Conservation (phyloP, 30 jellyfish, hydroid and myxozoan genomes). For the Hydractinia echinata region DNA sequence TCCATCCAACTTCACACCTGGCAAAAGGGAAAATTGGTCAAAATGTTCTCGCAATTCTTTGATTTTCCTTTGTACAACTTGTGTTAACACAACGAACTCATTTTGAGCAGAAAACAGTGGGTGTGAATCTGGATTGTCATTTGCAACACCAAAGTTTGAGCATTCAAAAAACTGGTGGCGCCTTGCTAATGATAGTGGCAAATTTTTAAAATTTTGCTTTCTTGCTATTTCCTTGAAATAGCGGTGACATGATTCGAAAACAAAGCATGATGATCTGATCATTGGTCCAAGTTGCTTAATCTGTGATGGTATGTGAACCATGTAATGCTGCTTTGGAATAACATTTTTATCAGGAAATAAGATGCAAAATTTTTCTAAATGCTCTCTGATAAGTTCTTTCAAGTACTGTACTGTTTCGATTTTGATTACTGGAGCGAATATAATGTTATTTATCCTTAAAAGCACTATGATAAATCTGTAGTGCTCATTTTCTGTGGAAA, state of each 20-base stretch:
- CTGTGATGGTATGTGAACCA: conserved; percentile 36
- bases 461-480: conserved; percentile 20
- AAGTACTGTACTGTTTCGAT: conserved; percentile 18
- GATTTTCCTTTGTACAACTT: neutral
- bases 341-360: conserved; percentile 34
- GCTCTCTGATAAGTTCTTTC: conserved; percentile 22
- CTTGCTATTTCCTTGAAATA: conserved; percentile 33
- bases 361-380: conserved; percentile 18
- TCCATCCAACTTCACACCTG: conserved; percentile 24
- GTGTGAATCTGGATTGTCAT: conserved; percentile 22
- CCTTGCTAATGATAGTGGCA: conserved; percentile 30
- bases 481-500: conserved; percentile 6
- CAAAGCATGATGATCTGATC: conserved; percentile 47
- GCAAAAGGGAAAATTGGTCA: conserved; percentile 16
- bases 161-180: conserved; percentile 45
- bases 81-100: conserved; percentile 34
- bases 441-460: conserved; percentile 12
- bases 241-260: conserved; percentile 34
- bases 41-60: conserved; percentile 5
- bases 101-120: conserved; percentile 41
- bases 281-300: conserved; percentile 34
- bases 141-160: conserved; percentile 28
- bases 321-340: conserved; percentile 46
- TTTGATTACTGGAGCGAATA: conserved; percentile 39
- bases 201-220: conserved; percentile 44